Conservation (phyloP, 1,140 invertebrate genomes). For the Papilio polytes region DNA sequence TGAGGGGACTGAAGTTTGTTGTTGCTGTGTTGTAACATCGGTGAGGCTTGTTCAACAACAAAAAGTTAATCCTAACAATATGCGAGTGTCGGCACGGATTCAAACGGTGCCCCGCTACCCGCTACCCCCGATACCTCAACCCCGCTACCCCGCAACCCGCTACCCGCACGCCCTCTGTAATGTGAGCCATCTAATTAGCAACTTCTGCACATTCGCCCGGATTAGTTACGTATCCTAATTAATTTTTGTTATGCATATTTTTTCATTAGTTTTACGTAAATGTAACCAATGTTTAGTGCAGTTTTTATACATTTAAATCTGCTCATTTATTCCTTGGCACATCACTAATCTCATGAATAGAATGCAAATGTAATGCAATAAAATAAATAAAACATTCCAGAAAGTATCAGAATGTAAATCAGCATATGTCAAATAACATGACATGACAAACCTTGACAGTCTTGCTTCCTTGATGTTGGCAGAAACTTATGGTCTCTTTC, state of each 20-base stretch:
- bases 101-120: conserved; percentile 24
- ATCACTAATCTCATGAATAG: neutral
- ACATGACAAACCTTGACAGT: too few species aligned
- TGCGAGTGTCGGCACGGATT: conserved; percentile 29
- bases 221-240: conserved; percentile 32
- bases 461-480: too few species aligned
- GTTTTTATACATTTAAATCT: neutral
- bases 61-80: conserved; percentile 40
- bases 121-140: neutral
- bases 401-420: too few species aligned
- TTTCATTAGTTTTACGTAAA: neutral
- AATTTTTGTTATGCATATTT: conserved; percentile 34
- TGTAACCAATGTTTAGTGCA: conserved; percentile 1
- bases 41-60: conserved; percentile 28
- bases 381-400: too few species aligned
- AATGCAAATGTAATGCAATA: too few species aligned
- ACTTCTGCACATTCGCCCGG: conserved; percentile 11
- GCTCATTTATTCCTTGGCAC: neutral
- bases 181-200: conserved; percentile 35
- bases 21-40: neutral
- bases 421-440: too few species aligned
- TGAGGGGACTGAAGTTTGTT: conserved; percentile 3
- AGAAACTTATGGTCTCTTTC: too few species aligned
- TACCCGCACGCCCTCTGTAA: neutral
- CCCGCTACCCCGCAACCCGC: neutral